Evolutionary conservation across 2,797 vertebrate species (phyloP), one percentile per base, ranked within the genome.

Genomic region (Eurystomus glaucurus): DNA sequence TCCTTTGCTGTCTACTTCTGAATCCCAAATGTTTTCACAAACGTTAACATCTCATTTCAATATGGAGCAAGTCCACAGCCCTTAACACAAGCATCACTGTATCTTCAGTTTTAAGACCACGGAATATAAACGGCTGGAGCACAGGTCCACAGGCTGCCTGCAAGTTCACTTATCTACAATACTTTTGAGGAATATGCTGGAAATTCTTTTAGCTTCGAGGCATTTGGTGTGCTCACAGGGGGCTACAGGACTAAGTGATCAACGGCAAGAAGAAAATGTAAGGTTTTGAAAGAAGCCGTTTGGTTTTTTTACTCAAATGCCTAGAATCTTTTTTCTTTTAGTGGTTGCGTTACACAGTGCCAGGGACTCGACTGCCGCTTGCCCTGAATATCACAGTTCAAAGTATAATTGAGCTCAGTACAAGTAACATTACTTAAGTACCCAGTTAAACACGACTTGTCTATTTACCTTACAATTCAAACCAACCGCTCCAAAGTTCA

Each of bases 391-490:
- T 21, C 64, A 77, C 9, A 79, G 84, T 87, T 90, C 75, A 82
- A 82, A 82, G 75, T 55, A 41, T 48, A 83, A 82, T 2, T n/a
- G 33, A 85, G 76, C 83, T 90, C 50, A 75, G 10, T 10, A 46
- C 69, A 46, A 93, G 76, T 37, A 81, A 46, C 39, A 46, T 41
- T 45, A 33, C 58, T 78, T 46, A 58, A 72, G 65, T 29, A 62
- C n/a, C 48, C 82, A 74, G 87, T 82, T 89, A 95, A 82, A 48
- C 50, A 89, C 33, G 82, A 46, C 62, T 48, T 57, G 33, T 55
- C 62, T 96, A 46, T 94, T 93, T 91, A 93, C 93, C 76, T 77
- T 69, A 74, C 81, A 91, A 92, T 94, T 90, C 91, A 71, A 78
- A 61, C 55, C 70, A 90, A 95, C 71, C 0, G 1, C 51, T 88